Conservation (phyloP, 2,888 invertebrate species). For the Strigamia transsilvanica region DNA sequence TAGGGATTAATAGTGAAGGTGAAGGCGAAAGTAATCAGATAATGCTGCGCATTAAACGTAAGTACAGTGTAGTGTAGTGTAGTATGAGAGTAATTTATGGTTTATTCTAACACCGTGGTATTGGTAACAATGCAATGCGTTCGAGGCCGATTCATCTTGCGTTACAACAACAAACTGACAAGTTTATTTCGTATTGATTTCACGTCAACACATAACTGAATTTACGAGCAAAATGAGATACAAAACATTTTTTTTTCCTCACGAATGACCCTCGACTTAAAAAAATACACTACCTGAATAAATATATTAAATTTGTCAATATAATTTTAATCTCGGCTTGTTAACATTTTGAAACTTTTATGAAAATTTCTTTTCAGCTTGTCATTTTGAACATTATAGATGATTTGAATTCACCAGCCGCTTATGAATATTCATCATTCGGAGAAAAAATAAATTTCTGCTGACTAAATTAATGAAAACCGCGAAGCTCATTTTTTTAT, state of each 20-base stretch:
- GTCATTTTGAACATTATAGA: slow-evolving; percentile 24
- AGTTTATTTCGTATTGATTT: slow-evolving; percentile 40
- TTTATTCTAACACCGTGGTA: slow-evolving; percentile 14
- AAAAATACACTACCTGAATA: background rate
- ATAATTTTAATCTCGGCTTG: background rate
- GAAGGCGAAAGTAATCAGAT: slow-evolving; percentile 43
- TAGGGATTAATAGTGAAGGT: slow-evolving; percentile 50
- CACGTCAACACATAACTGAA: background rate
- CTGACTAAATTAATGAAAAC: slow-evolving; percentile 27
- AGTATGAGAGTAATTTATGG: slow-evolving; percentile 19
- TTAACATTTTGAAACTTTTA: background rate
- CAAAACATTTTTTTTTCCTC: background rate
- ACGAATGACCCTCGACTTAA: background rate
- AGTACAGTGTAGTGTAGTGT: background rate
- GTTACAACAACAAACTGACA: slow-evolving; percentile 3
- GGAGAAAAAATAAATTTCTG: slow-evolving; percentile 34
- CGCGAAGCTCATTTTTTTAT: background rate
- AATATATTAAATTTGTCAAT: background rate
- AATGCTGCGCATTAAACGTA: slow-evolving; percentile 43
- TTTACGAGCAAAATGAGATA: background rate
- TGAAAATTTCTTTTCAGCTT: background rate
- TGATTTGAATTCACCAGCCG: slow-evolving; percentile 43
- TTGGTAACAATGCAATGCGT: background rate
- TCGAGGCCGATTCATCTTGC: slow-evolving; percentile 12
- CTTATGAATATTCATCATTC: slow-evolving; percentile 49